Conservation (phyloP, 2,888 invertebrate genomes). For the Spodoptera picta region DNA sequence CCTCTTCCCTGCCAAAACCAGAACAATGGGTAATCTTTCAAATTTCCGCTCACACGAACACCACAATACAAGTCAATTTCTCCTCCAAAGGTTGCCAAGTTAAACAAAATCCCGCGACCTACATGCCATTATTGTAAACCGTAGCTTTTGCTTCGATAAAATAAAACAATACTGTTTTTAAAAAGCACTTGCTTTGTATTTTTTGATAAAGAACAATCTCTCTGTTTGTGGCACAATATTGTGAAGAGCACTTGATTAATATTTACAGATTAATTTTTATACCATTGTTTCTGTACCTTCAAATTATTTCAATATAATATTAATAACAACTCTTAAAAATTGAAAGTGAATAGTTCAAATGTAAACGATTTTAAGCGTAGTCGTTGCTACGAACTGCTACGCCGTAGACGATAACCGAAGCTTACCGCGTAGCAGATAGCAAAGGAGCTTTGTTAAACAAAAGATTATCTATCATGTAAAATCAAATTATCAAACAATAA, state of each 20-base stretch:
- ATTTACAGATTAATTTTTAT: too few relatives aligned
- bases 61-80: conserved; percentile 26
- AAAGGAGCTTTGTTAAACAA: neutral
- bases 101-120: conserved; percentile 28
- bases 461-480: neutral
- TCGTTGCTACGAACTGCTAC: conserved; percentile 19
- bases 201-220: too few relatives aligned
- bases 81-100: conserved; percentile 28
- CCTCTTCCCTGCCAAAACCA: conserved; percentile 41
- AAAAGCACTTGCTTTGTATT: too few relatives aligned
- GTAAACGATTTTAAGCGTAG: too few relatives aligned
- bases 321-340: too few relatives aligned
- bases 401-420: conserved; percentile 7
- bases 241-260: too few relatives aligned
- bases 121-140: conserved; percentile 21
- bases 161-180: neutral
- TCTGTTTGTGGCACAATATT: too few relatives aligned
- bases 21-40: conserved; percentile 50
- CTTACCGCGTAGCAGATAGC: neutral
- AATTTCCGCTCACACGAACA: conserved; percentile 48
- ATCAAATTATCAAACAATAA: too few relatives aligned
- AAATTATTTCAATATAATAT: too few relatives aligned
- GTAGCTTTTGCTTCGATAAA: neutral
- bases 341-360: too few relatives aligned
- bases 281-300: too few relatives aligned